A percentile compares a stretch with the other conserved stretches of the same genome.
Evolutionary conservation across 2,113 vertebrate species (phyloP).

Genomic region (Microcebus tavaratra): DNA sequence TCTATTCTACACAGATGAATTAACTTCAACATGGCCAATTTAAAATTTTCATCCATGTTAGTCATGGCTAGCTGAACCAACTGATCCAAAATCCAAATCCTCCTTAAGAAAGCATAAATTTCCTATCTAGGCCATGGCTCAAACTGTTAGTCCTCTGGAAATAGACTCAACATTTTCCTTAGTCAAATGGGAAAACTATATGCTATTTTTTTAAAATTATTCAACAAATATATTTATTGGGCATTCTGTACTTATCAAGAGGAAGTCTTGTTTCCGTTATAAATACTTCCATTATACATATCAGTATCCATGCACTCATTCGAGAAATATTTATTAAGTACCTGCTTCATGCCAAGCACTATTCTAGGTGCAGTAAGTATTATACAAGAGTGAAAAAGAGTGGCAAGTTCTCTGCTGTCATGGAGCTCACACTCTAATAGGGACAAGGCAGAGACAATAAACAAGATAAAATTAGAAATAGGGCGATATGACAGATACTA

Average conservation of each 20-base stretch:
- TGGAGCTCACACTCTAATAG: not conserved
- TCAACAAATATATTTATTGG: not conserved
- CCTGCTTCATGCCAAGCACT: not conserved
- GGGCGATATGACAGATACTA: not conserved
- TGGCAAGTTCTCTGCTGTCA: not conserved
- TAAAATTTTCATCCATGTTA: not conserved
- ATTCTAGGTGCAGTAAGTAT: not conserved
- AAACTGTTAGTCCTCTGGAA: not conserved
- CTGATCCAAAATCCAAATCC: not conserved
- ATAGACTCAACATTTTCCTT: not conserved
- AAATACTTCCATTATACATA: not conserved
- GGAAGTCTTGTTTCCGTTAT: not conserved
- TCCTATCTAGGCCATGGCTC: not conserved
- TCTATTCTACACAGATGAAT: not conserved
- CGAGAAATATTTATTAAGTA: not conserved
- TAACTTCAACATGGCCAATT: not conserved
- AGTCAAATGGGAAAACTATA: not conserved
- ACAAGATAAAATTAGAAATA: not conserved
- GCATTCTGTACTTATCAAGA: not conserved
- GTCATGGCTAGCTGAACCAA: not conserved
- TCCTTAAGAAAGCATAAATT: not conserved
- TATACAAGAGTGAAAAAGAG: not conserved
- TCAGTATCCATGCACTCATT: not conserved
- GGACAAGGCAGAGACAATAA: not conserved
- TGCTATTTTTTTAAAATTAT: not conserved